phyloP scores from a whole-genome alignment of 2,888 invertebrate genomes.

The Silvanus unidentatus region DNA sequence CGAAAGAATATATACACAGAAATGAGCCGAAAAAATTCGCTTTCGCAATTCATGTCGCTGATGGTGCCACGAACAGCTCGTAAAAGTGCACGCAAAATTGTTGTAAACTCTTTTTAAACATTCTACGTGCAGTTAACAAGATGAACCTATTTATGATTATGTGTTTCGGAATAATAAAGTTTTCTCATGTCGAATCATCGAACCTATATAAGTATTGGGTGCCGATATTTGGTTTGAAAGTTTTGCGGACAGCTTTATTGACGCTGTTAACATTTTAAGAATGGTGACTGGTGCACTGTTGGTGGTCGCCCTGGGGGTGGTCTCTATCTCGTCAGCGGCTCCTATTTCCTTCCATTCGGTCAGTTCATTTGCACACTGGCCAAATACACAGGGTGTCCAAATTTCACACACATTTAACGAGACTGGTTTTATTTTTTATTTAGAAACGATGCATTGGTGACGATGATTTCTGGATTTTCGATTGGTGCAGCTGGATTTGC shows the following conservation, averaged over 20 bases:
- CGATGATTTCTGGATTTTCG: too few relatives aligned
- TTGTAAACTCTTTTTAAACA: conserved; percentile 9
- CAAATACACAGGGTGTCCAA: too few relatives aligned
- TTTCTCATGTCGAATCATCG: conserved; percentile 6
- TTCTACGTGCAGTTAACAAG: conserved; percentile 13
- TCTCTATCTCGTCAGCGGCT: conserved; percentile 19
- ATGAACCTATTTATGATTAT: conserved; percentile 21
- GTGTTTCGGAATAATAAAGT: conserved; percentile 23
- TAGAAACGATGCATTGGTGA: too few relatives aligned
- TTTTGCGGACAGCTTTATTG: conserved; percentile 30
- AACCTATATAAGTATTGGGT: conserved; percentile 15
- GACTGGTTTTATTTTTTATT: too few relatives aligned
- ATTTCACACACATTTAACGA: too few relatives aligned
- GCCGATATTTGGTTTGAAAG: conserved; percentile 19
- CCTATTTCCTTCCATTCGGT: conserved; percentile 18
- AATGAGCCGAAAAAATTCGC: background rate
- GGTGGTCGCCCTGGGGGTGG: conserved; percentile 32
- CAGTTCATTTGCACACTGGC: conserved; percentile 8
- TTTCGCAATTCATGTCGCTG: too few relatives aligned
- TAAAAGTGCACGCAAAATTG: conserved; percentile 8
- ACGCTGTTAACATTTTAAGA: conserved; percentile 19
- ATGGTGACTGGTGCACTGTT: conserved; percentile 28
- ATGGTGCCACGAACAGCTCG: background rate
- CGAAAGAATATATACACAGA: background rate
- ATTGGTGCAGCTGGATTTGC: too few relatives aligned